Conservation (phyloP, 2,113 vertebrate species). For the Pelusios castaneus region DNA sequence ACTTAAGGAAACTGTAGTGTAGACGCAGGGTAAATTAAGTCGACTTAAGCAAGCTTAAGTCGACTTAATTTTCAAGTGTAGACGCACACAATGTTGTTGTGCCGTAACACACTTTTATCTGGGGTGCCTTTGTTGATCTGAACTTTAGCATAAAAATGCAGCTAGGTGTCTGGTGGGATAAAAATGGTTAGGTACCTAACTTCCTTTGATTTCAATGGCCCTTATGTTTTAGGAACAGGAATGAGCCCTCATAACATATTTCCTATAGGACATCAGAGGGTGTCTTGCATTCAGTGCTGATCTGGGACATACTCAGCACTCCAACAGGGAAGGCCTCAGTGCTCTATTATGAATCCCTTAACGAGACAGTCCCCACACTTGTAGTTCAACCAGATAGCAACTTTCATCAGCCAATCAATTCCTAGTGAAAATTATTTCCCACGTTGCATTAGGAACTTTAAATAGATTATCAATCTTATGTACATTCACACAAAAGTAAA, state of each 20-base stretch:
- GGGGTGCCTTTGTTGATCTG: too few relatives aligned
- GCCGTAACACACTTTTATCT: too few relatives aligned
- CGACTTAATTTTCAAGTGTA: too few relatives aligned
- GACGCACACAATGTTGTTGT: too few relatives aligned
- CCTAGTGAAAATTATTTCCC: constrained; percentile 24
- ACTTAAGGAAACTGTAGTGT: too few relatives aligned
- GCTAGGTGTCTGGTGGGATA: background rate
- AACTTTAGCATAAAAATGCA: background rate
- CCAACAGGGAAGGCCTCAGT: constrained; percentile 38
- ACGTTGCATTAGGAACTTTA: constrained; percentile 23
- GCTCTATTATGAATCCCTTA: constrained; percentile 18
- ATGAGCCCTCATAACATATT: background rate
- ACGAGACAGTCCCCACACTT: constrained; percentile 39
- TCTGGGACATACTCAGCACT: constrained; percentile 49
- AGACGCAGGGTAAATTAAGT: too few relatives aligned
- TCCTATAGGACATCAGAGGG: constrained; percentile 35
- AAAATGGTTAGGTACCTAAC: background rate
- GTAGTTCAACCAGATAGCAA: constrained; percentile 59
- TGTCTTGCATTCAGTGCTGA: background rate
- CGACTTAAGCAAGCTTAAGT: too few relatives aligned
- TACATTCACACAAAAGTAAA: constrained; percentile 16
- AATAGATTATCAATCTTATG: constrained; percentile 5
- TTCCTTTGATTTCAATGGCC: constrained; percentile 3
- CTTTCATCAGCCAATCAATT: constrained; percentile 20
- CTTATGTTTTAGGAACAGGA: constrained; percentile 23